These are phyloP conservation scores for Anisognathus igniventris DNA, from an alignment of 2,797 vertebrate species.

Conservation along the genomic window DNA sequence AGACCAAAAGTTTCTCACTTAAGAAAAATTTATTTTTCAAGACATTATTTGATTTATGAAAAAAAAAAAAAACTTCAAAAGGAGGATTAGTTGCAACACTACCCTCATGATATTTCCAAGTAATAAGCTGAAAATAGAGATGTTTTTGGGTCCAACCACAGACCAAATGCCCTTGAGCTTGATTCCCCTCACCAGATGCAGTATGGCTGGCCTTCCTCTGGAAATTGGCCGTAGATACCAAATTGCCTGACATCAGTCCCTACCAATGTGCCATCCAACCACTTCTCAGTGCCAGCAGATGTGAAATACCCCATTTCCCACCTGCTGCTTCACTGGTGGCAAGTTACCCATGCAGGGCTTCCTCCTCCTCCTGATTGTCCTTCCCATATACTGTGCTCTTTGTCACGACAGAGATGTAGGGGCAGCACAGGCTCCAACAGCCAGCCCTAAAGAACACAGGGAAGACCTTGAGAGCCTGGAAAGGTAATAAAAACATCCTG, in stretches of 20 bases:
- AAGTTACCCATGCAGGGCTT: neutral
- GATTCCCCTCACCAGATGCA: neutral
- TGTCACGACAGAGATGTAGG: neutral
- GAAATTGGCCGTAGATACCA: neutral
- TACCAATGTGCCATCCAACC: neutral
- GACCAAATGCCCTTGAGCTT: neutral
- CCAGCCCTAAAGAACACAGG: neutral
- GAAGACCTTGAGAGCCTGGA: neutral
- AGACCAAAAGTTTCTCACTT: neutral
- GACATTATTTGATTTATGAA: neutral
- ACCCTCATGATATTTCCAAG: neutral
- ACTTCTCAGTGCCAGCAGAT: neutral
- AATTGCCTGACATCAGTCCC: neutral
- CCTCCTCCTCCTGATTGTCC: neutral
- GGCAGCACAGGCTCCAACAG: neutral
- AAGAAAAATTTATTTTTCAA: neutral
- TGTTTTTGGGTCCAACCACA: neutral
- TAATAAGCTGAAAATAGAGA: neutral
- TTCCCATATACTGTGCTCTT: neutral
- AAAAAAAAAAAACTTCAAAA: accelerated
- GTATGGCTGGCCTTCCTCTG: neutral
- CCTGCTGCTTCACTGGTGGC: neutral
- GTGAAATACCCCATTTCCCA: neutral
- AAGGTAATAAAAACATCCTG: neutral
- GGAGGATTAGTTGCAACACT: neutral